Base-by-base conservation (phyloP, 2,113 vertebrate genomes). In the Platysteira castanea region DNA sequence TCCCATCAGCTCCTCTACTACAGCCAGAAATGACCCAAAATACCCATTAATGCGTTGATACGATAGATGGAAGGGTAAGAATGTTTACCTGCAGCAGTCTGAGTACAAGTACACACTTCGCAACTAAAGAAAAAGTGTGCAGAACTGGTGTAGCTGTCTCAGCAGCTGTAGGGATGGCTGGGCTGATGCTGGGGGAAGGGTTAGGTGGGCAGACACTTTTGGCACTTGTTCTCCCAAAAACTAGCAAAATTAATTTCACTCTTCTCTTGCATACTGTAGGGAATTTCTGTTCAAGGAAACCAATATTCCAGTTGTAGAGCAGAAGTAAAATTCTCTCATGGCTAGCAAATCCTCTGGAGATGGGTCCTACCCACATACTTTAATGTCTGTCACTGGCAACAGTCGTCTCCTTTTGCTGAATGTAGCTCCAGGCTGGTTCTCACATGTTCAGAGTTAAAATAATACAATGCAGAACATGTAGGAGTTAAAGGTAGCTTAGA, bases 121-220 rank as follows among this genome's bases (percentile, higher is more conserved):
- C 5, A 3, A 4, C 37, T 52, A 4, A 46, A 84, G 57, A 42
- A 56, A 19, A n/a, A 11, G 11, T 2, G 6, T 27, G 39, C 41
- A 39, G 30, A 24, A 7, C 30, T 41, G 64, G 33, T 2, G 3
- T 18, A 5, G 50, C 37, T 5, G 0, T 31, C n/a, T 83, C 2
- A 6, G 49, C 52, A 41, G 24, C 0, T 0, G 0, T 33, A 8
- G 47, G 37, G 17, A 4, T 64, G 60, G 13, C 60, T 70, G 60
- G 47, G 14, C 61, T 77, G 69, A 3, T 3, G 7, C 59, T 70
- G n/a, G 24, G 22, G 47, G 33, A 23, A 23, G 27, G 30, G 3
- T 6, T 64, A 49, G 31, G n/a, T 2, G 3, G 47, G 37, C 33
- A 65, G 47, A 22, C 9, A 6, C 15, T 1, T n/a, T 19, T 6